Conservation (phyloP, 2,888 invertebrate genomes). For the Stenodera caucasica region DNA sequence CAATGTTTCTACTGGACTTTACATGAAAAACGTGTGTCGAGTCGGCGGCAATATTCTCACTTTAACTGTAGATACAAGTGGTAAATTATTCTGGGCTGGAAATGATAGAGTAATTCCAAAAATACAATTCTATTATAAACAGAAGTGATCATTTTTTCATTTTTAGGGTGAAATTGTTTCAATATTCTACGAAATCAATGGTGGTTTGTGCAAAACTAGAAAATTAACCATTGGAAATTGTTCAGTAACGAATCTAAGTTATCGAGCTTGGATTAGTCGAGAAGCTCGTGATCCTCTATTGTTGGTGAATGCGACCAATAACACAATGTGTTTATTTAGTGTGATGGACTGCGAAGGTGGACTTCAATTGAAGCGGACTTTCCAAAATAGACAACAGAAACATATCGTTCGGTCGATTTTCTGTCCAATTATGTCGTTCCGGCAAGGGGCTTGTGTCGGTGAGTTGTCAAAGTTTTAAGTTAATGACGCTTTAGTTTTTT, state of each 20-base stretch:
- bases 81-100: constrained; percentile 79
- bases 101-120: constrained; percentile 65
- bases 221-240: constrained; percentile 43
- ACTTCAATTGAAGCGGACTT: constrained; percentile 66
- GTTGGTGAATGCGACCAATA: constrained; percentile 75
- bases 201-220: constrained; percentile 45
- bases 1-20: constrained; percentile 84
- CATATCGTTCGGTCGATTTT: constrained; percentile 73
- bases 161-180: constrained; percentile 52
- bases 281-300: constrained; percentile 69
- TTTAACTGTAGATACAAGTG: constrained; percentile 76
- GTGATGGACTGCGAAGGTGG: constrained; percentile 69
- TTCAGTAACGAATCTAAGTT: constrained; percentile 72
- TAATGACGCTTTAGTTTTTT: too few relatives aligned
- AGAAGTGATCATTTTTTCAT: constrained; percentile 12
- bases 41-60: constrained; percentile 67
- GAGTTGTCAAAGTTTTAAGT: constrained; percentile 42
- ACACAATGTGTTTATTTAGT: constrained; percentile 72
- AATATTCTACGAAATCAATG: constrained; percentile 49
- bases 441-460: constrained; percentile 78
- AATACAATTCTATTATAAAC: background rate
- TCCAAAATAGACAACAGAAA: constrained; percentile 64
- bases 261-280: constrained; percentile 80
- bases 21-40: constrained; percentile 65
- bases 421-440: constrained; percentile 83